Evolutionary conservation across 2,113 vertebrate genomes (phyloP), one percentile per base, ranked within the genome.

Genomic region (Peucedramus taeniatus): DNA sequence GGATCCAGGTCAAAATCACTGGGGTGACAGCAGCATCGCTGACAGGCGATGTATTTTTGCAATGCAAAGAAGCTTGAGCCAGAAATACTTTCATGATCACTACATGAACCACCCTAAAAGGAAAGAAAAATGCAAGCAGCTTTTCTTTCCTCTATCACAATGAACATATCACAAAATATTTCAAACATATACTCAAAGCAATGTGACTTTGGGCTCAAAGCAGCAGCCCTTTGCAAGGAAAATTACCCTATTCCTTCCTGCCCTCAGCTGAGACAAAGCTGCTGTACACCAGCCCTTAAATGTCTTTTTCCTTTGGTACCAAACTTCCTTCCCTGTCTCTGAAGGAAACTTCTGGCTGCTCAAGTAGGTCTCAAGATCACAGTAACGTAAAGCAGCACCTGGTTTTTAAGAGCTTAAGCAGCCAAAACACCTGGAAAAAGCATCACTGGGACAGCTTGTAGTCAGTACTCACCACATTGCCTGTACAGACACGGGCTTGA

Each of bases 401-500:
- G 85, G 17, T 63, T 86, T 95, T 91, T 68, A 63, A 87, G 37
- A 90, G 66, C 66, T 87, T 42, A 35, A 72, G 82, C 64, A 88
- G 82, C 13, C 54, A 69, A 47, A 85, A 90, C 30, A 94, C 63
- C 83, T 71, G 60, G n/a, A 56, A 54, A 70, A 94, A 87, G 50
- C 39, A 63, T 82, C 19, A 15, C 5, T 13, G 35, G 70, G 89
- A 51, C 33, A 54, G 80, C 15, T 15, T 33, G 47, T 1, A 61
- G 51, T 10, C 51, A 76, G 82, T 33, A 94, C 99, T 99, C 94
- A 99, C 99, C 99, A 99, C 99, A 99, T 99, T 65, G 99, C 99
- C 96, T 99, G 99, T 26, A 99, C 99, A 7, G 99, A 99, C 33
- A 99, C 99, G 1, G 99, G 99, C 95, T 99, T 99, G 98, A 99